Evolutionary conservation across 2,797 vertebrate species (phyloP).

Genomic region (Acipenser ruthenus): DNA sequence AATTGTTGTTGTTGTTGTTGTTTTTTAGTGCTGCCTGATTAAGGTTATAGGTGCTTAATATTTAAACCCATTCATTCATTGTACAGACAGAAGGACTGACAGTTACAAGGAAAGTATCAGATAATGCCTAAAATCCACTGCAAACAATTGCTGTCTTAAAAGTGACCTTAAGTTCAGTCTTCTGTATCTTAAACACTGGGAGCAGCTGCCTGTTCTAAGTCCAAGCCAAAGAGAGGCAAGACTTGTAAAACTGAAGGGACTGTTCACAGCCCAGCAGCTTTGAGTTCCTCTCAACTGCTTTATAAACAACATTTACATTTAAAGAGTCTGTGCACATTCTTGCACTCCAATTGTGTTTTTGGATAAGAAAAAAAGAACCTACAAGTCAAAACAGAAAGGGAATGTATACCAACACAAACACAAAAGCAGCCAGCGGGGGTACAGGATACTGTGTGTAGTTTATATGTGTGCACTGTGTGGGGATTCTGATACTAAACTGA

Average conservation of each 20-base stretch:
- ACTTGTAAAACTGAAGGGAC: slow-evolving; percentile 27
- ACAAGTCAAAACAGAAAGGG: slow-evolving; percentile 52
- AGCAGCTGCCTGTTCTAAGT: slow-evolving; percentile 23
- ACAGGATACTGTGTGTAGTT: too few species aligned
- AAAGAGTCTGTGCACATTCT: slow-evolving; percentile 60
- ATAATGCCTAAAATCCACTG: too few species aligned
- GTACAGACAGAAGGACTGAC: too few species aligned
- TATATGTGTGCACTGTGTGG: too few species aligned
- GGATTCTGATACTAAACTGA: too few species aligned
- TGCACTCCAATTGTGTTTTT: slow-evolving; percentile 49
- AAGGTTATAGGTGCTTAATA: too few species aligned
- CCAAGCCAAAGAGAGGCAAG: slow-evolving; percentile 26
- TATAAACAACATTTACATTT: slow-evolving; percentile 49
- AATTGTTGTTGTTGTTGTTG: too few species aligned
- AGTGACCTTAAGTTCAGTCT: too few species aligned
- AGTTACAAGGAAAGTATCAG: too few species aligned
- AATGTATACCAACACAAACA: slow-evolving; percentile 43
- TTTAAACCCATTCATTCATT: too few species aligned
- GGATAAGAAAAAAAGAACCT: slow-evolving; percentile 40
- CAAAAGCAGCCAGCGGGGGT: slow-evolving; percentile 18
- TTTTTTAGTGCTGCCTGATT: too few species aligned
- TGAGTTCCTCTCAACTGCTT: slow-evolving; percentile 52
- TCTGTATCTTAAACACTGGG: neutral
- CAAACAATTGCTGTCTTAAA: too few species aligned
- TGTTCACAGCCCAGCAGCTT: slow-evolving; percentile 49